Percentiles rank a stretch among this genome's conserved stretches.
Evolutionary conservation across 1,140 invertebrate species (phyloP).

Genomic region (Leguminivora glycinivorella): DNA sequence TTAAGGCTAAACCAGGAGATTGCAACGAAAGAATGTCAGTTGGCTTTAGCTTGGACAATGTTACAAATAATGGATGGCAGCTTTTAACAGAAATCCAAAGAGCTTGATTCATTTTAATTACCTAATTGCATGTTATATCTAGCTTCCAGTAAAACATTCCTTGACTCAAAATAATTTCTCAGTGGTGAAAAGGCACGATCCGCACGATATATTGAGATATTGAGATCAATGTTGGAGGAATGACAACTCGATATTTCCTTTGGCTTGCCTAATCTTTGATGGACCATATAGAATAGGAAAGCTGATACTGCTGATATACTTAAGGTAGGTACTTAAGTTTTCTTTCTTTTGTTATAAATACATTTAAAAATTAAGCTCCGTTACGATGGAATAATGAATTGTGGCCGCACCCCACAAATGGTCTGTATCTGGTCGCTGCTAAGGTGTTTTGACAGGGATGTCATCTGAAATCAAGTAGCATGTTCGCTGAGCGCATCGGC

Average conservation of each 20-base stretch:
- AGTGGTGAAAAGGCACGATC: background rate
- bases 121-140: too few relatives aligned
- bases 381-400: too few relatives aligned
- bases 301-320: too few relatives aligned
- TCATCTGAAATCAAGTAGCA: conserved; percentile 36
- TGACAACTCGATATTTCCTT: background rate
- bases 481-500: conserved; percentile 43
- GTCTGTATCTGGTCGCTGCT: background rate
- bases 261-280: too few relatives aligned
- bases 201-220: too few relatives aligned
- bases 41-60: background rate
- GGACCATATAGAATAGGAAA: background rate
- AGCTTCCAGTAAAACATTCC: too few relatives aligned
- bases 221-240: background rate
- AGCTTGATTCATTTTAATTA: too few relatives aligned
- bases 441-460: conserved; percentile 29
- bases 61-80: background rate
- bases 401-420: background rate
- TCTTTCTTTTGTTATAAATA: too few relatives aligned
- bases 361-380: too few relatives aligned
- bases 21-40: background rate
- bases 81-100: too few relatives aligned
- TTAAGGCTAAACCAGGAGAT: background rate
- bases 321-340: too few relatives aligned
- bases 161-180: too few relatives aligned